Percentiles rank a stretch among this genome's conserved stretches.
Evolutionary conservation across 2,113 vertebrate genomes (phyloP).

Genomic region (Cardinalis cardinalis): DNA sequence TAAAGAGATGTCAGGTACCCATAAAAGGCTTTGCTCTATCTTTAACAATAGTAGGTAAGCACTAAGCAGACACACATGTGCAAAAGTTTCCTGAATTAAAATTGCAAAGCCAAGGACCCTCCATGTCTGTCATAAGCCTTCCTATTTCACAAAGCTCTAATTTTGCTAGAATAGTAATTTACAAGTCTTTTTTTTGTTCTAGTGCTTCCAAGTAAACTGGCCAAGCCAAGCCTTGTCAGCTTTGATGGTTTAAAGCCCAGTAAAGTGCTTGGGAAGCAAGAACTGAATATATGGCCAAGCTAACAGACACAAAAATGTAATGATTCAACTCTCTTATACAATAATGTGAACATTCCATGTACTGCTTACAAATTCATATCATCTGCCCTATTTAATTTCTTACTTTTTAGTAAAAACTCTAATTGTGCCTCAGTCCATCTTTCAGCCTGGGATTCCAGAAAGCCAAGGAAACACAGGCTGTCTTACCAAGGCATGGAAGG

Average conservation of each 20-base stretch:
- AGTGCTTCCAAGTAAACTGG: not conserved
- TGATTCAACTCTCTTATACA: not conserved
- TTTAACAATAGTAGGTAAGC: not conserved
- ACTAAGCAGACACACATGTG: not conserved
- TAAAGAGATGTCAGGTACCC: not conserved
- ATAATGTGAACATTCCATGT: not conserved
- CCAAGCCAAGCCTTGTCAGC: not conserved
- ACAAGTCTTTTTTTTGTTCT: not conserved
- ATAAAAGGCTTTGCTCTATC: not conserved
- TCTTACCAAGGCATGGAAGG: not conserved
- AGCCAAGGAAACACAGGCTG: not conserved
- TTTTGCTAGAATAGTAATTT: not conserved
- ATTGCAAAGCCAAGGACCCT: not conserved
- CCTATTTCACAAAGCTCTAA: not conserved
- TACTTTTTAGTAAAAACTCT: not conserved
- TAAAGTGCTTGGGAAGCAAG: not conserved
- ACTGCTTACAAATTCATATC: not conserved
- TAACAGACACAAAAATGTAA: not conserved
- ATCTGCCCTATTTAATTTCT: not conserved
- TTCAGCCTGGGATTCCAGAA: not conserved
- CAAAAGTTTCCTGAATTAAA: not conserved
- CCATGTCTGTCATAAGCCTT: not conserved
- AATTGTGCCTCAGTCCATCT: not conserved
- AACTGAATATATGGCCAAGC: not conserved
- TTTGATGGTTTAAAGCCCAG: not conserved